Conservation (phyloP, 1,140 invertebrate genomes). For the Pseudachorutes palmiensis region DNA sequence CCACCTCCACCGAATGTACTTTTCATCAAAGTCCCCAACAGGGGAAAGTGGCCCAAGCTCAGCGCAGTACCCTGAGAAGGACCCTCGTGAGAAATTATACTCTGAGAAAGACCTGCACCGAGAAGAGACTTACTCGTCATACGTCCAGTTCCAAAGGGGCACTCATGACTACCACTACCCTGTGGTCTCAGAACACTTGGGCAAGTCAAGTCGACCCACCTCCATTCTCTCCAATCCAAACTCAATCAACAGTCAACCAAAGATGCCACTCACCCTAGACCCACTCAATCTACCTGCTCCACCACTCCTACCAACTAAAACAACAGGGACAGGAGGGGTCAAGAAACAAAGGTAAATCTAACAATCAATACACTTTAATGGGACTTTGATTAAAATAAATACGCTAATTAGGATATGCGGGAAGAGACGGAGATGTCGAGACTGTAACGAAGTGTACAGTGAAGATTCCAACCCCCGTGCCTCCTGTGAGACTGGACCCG, state of each 20-base stretch:
- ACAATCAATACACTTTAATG: too few relatives aligned
- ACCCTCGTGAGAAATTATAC: constrained; percentile 35
- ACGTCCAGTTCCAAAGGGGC: constrained; percentile 67
- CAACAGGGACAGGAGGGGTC: constrained; percentile 23
- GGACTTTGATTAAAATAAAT: too few relatives aligned
- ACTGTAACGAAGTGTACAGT: constrained; percentile 42
- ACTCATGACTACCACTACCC: constrained; percentile 46
- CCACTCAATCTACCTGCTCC: constrained; percentile 35
- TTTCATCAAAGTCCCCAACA: constrained; percentile 39
- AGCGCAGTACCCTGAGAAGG: constrained; percentile 37
- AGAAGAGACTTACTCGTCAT: constrained; percentile 55
- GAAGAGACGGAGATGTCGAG: constrained; percentile 36
- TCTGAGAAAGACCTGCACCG: constrained; percentile 30
- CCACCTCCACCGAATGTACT: constrained; percentile 49
- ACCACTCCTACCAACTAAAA: constrained; percentile 37
- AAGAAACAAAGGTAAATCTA: constrained; percentile 34
- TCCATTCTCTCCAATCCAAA: constrained; percentile 24
- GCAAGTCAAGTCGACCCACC: constrained; percentile 15
- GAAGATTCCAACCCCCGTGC: constrained; percentile 43
- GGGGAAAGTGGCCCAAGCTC: constrained; percentile 18
- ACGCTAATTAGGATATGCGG: constrained; percentile 34
- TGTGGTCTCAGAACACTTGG: constrained; percentile 28
- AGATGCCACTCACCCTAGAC: constrained; percentile 35
- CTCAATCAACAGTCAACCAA: constrained; percentile 29
- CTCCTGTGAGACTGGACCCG: constrained; percentile 80